A percentile compares a stretch with the other conserved stretches of the same genome.
phyloP scores from a whole-genome alignment of 1,140 invertebrate genomes.

The Ladona fulva region DNA sequence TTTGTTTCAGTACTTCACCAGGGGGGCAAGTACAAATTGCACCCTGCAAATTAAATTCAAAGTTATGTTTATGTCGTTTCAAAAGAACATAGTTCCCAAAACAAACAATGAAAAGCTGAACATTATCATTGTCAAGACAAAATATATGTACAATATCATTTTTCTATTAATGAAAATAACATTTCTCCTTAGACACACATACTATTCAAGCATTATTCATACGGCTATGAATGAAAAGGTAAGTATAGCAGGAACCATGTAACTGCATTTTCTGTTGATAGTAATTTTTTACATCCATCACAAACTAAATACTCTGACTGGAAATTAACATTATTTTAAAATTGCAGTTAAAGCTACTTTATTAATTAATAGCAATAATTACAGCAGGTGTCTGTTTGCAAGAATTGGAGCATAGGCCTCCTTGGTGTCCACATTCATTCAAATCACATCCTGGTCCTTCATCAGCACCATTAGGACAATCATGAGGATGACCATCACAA shows the following conservation, averaged over 20 bases:
- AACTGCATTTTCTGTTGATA: too few relatives aligned
- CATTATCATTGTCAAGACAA: too few relatives aligned
- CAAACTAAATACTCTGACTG: constrained; percentile 11
- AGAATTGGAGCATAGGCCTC: constrained; percentile 67
- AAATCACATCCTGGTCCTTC: constrained; percentile 81
- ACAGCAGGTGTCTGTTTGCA: constrained; percentile 86
- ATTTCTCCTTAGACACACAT: too few relatives aligned
- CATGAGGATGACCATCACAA: constrained; percentile 65
- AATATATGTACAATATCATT: too few relatives aligned
- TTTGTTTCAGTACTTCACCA: constrained; percentile 57
- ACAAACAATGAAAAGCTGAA: too few relatives aligned
- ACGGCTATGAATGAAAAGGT: too few relatives aligned
- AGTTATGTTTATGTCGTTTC: too few relatives aligned
- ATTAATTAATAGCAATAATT: constrained; percentile 30
- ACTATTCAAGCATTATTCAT: too few relatives aligned
- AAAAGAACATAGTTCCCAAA: too few relatives aligned
- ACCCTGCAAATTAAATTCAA: constrained; percentile 36
- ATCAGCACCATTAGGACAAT: constrained; percentile 86
- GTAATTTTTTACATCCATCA: too few relatives aligned
- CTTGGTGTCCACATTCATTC: constrained; percentile 58
- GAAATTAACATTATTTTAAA: neutral
- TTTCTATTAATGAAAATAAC: too few relatives aligned
- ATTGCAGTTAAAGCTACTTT: neutral
- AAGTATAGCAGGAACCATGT: too few relatives aligned
- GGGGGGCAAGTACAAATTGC: constrained; percentile 79